Evolutionary conservation across 2,888 invertebrate genomes (phyloP).

Genomic region (Furcula furcula): DNA sequence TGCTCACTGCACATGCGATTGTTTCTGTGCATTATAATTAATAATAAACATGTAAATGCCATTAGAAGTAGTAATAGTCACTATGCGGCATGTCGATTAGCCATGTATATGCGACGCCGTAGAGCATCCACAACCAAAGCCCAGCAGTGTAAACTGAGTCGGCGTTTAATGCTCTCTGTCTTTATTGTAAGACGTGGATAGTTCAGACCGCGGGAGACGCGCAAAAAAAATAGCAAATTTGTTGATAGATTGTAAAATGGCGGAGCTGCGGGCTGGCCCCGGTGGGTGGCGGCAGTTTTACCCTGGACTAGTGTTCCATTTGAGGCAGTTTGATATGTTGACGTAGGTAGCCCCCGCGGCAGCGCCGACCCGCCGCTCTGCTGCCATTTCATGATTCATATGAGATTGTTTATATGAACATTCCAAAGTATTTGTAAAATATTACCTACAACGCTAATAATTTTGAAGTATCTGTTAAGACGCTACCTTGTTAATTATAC

Average conservation of each 20-base stretch:
- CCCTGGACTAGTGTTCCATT: conserved; percentile 45
- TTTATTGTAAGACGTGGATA: conserved; percentile 17
- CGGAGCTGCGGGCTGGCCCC: conserved; percentile 24
- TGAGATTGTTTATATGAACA: conserved; percentile 78
- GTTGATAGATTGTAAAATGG: conserved; percentile 52
- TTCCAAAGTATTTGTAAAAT: conserved; percentile 82
- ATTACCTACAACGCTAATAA: conserved; percentile 80
- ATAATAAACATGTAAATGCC: conserved; percentile 13
- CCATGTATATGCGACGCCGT: conserved; percentile 15
- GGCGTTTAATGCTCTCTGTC: conserved; percentile 27
- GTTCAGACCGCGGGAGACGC: conserved; percentile 49
- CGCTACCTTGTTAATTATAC: conserved; percentile 82
- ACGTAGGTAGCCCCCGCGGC: conserved; percentile 26
- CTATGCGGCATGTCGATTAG: conserved; percentile 15
- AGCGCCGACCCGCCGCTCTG: conserved; percentile 1
- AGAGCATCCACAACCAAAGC: conserved; percentile 18
- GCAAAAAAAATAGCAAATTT: conserved; percentile 73
- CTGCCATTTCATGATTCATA: conserved; percentile 61
- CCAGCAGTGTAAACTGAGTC: conserved; percentile 14
- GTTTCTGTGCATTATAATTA: conserved; percentile 24
- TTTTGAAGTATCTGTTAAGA: conserved; percentile 81
- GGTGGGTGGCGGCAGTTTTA: conserved; percentile 46
- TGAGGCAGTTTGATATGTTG: conserved; percentile 39
- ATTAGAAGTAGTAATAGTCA: conserved; percentile 20
- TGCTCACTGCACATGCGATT: conserved; percentile 23